Evolutionary conservation across 1,140 invertebrate species (phyloP), one percentile per base, ranked within the genome.

Genomic region (Teleogryllus occipitalis): DNA sequence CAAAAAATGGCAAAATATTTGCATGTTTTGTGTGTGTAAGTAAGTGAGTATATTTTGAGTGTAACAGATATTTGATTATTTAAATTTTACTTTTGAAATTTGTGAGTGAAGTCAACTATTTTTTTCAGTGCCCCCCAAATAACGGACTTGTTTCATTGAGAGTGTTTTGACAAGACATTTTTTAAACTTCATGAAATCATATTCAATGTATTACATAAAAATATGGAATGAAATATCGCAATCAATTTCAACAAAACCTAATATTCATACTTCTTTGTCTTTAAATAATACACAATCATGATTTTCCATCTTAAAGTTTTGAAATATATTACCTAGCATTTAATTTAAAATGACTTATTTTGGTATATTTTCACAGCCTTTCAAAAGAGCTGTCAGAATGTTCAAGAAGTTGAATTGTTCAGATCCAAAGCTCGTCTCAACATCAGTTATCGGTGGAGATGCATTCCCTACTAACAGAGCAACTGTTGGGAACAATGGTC

Each of bases 361-460:
- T 54, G 15, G 39, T 39, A 39, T 80, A 77, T 75, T 21, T 48
- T 83, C 82, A 10, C 81, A 86, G 83, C 82, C 85, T 8, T 85
- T 88, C 79, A 85, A 85, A 74, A 84, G 83, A 82, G 86, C 87
- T 5, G 83, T 87, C 7, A 82, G 84, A 79, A 86, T 85, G 81
- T 87, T 88, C 81, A 85, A 85, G 80, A 84, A 83, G 74, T 83
- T 88, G 76, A 86, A 88, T 83, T 88, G 87, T 80, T 86, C 86
- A 6, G 85, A 87, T 82, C 86, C 87, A 5, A 84, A 85, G 80
- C 82, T 84, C 18, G 83, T 87, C 7, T 85, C 85, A n/a, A 82
- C 83, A 79, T 84, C 84, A 12, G 83, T 85, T 18, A 84, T 85
- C 54, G 83, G 81, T 0, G 81, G 80, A 14, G 83, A 81, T 22